phyloP scores from a whole-genome alignment of 2,888 invertebrate genomes.

The Notodonta ziczac region DNA sequence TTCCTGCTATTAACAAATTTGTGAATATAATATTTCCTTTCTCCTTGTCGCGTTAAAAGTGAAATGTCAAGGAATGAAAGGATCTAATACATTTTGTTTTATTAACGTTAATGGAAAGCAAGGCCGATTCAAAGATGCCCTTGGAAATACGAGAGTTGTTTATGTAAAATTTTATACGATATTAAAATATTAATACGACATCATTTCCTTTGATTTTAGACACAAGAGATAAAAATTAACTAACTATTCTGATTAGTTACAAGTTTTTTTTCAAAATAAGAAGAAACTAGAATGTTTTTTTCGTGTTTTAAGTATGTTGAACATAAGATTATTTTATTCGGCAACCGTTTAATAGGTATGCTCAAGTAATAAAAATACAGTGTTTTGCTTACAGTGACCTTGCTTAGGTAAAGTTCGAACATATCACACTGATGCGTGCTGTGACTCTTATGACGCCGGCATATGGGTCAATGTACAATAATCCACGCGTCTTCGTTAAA shows the following conservation, averaged over 20 bases:
- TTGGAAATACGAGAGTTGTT: slow-evolving; percentile 19
- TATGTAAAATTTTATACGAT: slow-evolving; percentile 30
- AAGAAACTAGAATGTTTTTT: too few species aligned
- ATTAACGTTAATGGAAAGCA: slow-evolving; percentile 33
- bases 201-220: slow-evolving; percentile 30
- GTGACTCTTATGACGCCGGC: too few species aligned
- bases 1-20: slow-evolving; percentile 36
- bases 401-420: too few species aligned
- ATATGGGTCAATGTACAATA: too few species aligned
- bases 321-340: too few species aligned
- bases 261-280: too few species aligned
- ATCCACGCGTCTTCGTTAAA: too few species aligned
- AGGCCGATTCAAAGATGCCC: slow-evolving; percentile 14
- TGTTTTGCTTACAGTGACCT: too few species aligned
- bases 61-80: slow-evolving; percentile 40
- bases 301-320: too few species aligned
- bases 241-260: neutral
- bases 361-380: too few species aligned
- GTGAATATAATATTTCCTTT: slow-evolving; percentile 32
- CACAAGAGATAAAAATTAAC: neutral
- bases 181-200: slow-evolving; percentile 28
- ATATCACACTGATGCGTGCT: too few species aligned
- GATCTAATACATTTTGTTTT: slow-evolving; percentile 43
- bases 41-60: slow-evolving; percentile 25
- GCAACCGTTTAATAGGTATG: too few species aligned